These are phyloP conservation scores for Mnemiopsis leidyi DNA, from an alignment of 37 sponge, comb jelly and placozoan genomes.

Conservation along the genomic window DNA sequence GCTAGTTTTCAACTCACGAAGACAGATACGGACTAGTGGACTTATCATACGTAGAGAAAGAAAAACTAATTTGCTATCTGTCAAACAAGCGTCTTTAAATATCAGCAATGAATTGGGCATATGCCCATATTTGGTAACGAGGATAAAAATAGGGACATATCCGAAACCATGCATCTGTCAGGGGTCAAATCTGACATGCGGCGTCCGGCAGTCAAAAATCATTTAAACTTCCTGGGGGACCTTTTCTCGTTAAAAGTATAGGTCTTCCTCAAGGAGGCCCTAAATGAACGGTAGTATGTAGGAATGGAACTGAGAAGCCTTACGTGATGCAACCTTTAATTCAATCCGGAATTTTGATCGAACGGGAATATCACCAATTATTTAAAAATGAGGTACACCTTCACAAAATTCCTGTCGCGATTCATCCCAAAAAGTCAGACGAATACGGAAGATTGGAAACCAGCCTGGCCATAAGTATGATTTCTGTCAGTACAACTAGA, in stretches of 20 bases:
- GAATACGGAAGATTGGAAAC: not conserved
- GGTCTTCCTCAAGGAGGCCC: not conserved
- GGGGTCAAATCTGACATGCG: not conserved
- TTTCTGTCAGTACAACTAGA: not conserved
- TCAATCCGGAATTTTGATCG: not conserved
- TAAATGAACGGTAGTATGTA: not conserved
- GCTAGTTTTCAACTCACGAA: too few relatives aligned
- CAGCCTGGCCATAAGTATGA: not conserved
- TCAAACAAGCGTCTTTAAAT: not conserved
- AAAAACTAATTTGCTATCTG: not conserved
- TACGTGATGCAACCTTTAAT: not conserved
- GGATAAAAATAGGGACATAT: not conserved
- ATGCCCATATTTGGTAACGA: not conserved
- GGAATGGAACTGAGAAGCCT: not conserved
- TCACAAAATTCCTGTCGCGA: not conserved
- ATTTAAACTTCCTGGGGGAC: conserved; percentile 9
- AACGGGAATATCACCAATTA: not conserved
- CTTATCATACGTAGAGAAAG: not conserved
- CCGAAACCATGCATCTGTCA: not conserved
- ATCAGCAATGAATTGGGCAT: not conserved
- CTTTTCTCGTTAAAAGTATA: not conserved
- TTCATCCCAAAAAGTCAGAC: not conserved
- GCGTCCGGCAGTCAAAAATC: conserved; percentile 25
- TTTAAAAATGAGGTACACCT: not conserved
- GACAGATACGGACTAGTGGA: not conserved